Evolutionary conservation across 2,888 invertebrate species (phyloP), one percentile per base, ranked within the genome.

Genomic region (Sarcophaga rosellei): DNA sequence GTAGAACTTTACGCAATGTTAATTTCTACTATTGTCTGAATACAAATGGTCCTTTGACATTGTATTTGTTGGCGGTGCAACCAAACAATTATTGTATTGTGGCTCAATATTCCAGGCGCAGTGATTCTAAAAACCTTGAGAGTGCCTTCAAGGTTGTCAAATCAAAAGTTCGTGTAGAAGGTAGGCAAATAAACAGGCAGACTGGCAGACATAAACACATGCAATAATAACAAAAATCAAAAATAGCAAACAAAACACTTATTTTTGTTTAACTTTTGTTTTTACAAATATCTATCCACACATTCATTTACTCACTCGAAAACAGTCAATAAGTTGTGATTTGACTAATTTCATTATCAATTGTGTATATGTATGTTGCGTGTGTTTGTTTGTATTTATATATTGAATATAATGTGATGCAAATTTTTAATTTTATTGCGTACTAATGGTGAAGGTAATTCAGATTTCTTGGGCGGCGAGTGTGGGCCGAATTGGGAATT

Each of bases 401-500:
- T 20, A 47, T 62, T 74, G 8, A 45, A 35, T 57, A 57, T 62
- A 4, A 70, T 75, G 12, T 62, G 12, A 70, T 75, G 8, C 61
- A 62, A 47, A 59, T 81, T 65, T 23, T 62, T 57, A 57, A 70
- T n/a, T 35, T 65, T 44, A 45, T 35, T 76, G 53, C 10, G 57
- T 73, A 23, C 12, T 81, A 23, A 75, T 72, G 65, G 57, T 74
- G 11, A 78, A 84, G 83, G 65, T 91, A 92, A 92, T 68, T 79
- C 89, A 3, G 90, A 91, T 66, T 91, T 88, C 65, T 87, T 93
- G 76, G 92, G 91, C 20, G 90, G 89, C 23, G 93, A 91, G 89
- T 90, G 91, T 84, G 90, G 91, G 1, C 95, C 95, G 6, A 95
- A 95, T 90, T 95, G 96, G 94, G 96, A 96, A 89, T 91, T 96